Base-by-base conservation (phyloP, 2,113 vertebrate species). In the Eurystomus gularis region DNA sequence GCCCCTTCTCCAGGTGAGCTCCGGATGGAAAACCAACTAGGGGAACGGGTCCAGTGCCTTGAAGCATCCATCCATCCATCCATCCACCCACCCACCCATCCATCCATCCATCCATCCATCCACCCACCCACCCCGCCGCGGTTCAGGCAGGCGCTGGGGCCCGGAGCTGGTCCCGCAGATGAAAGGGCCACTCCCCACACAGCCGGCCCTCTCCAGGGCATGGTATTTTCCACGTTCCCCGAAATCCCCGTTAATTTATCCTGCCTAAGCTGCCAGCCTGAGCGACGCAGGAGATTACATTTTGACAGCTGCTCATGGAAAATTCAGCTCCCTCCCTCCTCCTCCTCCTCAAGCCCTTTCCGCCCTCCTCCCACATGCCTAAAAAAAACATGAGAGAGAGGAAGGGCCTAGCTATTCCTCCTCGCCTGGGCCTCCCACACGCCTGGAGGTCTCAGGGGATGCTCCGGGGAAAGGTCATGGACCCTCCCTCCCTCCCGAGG, bases 301-400 rank as follows among this genome's bases (percentile, higher is more conserved):
- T 97, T 82, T 92, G 92, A 96, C 94, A 97, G 96, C 93, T 96
- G 93, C 92, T 96, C 86, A 93, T 89, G 94, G 97, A 97, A 97
- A 97, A 96, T 94, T 96, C 92, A 94, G 83, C 90, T 94, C 65
- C 70, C 72, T 83, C 51, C 39, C 92, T 93, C 86, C 69, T 48
- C 33, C 54, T 66, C 93, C 87, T 85, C 94, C 91, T 84, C 20
- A 0, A 95, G 79, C 87, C 75, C 96, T 72, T 97, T 92, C 82
- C 2, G 0, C 70, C 81, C 89, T 93, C 94, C 93, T 93, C 91
- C 94, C 75, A 86, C 89, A 54, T 29, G 65, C 86, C 73, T 86
- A 42, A 60, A 72, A 84, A 52, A 81, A 71, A 91, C 35, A 55
- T 5, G 10, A 39, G 48, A 71, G 13, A 39, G 49, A 62, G 95